phyloP scores from a whole-genome alignment of 1,140 invertebrate species.

The Drosophila ogumai region DNA sequence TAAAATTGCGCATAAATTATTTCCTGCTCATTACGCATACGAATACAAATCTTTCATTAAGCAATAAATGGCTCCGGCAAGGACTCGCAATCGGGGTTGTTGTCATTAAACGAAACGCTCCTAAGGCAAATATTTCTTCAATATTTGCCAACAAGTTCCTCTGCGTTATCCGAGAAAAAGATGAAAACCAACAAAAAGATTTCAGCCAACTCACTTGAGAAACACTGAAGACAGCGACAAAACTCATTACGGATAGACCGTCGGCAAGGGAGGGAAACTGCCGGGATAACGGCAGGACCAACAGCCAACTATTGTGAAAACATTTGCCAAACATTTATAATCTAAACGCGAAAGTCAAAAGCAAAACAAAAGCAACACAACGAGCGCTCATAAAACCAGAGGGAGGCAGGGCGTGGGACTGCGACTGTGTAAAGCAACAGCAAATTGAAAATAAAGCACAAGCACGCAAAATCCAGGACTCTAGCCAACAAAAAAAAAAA shows the following conservation, averaged over 20 bases:
- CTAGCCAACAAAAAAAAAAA: conserved; percentile 15
- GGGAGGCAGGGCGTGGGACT: neutral
- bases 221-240: conserved; percentile 33
- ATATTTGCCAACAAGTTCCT: conserved; percentile 28
- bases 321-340: conserved; percentile 76
- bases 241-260: conserved; percentile 53
- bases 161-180: neutral
- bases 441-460: conserved; percentile 57
- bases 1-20: conserved; percentile 52
- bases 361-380: conserved; percentile 64
- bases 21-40: conserved; percentile 40
- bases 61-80: conserved; percentile 23
- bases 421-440: conserved; percentile 32
- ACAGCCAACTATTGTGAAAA: conserved; percentile 61
- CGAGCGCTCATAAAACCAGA: conserved; percentile 55
- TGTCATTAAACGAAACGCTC: conserved; percentile 34
- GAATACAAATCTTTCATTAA: conserved; percentile 53
- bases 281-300: conserved; percentile 29
- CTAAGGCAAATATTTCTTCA: conserved; percentile 22
- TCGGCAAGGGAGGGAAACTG: neutral
- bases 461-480: conserved; percentile 14
- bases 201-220: conserved; percentile 42
- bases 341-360: conserved; percentile 70
- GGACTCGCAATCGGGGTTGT: conserved; percentile 13
- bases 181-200: conserved; percentile 25